Percentiles rank a stretch among this genome's conserved stretches.
These are phyloP conservation scores for Dasyurus viverrinus DNA, from an alignment of 2,113 vertebrate genomes.

Conservation along the genomic window DNA sequence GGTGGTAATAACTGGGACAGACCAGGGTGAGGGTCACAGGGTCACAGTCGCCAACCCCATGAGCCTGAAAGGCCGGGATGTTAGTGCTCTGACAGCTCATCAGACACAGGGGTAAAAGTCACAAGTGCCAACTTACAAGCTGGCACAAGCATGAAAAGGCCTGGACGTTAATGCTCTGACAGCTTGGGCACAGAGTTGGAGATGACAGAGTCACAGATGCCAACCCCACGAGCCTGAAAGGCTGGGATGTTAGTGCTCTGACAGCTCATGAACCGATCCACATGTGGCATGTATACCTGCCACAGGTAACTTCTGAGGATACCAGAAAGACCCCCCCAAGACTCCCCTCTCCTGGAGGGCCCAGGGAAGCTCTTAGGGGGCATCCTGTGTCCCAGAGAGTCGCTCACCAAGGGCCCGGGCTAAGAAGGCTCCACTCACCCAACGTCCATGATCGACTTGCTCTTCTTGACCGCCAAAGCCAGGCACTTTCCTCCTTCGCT, in stretches of 20 bases:
- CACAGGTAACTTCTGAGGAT: neutral
- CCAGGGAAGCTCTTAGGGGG: no score
- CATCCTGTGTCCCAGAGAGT: no score
- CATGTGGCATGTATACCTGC: neutral
- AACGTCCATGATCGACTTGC: constrained; percentile 90
- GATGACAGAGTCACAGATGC: neutral
- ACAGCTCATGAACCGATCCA: neutral
- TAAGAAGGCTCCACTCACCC: constrained; percentile 87
- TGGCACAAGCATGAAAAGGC: no score
- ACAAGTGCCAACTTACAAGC: no score
- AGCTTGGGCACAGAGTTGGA: no score
- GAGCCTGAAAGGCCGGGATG: no score
- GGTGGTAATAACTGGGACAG: neutral
- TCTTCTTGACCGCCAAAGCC: constrained; percentile 90
- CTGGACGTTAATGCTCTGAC: no score
- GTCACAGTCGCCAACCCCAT: no score
- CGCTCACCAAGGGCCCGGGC: no score
- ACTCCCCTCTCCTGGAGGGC: neutral
- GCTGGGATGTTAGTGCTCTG: neutral
- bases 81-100: no score
- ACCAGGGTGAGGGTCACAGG: neutral
- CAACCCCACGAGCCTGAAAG: neutral
- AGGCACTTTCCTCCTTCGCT: constrained; percentile 89
- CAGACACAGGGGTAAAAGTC: no score
- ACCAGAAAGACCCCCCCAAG: neutral